Evolutionary conservation across 2,113 vertebrate genomes (phyloP), one percentile per base, ranked within the genome.

Genomic region (Forbesichthys agassizii): DNA sequence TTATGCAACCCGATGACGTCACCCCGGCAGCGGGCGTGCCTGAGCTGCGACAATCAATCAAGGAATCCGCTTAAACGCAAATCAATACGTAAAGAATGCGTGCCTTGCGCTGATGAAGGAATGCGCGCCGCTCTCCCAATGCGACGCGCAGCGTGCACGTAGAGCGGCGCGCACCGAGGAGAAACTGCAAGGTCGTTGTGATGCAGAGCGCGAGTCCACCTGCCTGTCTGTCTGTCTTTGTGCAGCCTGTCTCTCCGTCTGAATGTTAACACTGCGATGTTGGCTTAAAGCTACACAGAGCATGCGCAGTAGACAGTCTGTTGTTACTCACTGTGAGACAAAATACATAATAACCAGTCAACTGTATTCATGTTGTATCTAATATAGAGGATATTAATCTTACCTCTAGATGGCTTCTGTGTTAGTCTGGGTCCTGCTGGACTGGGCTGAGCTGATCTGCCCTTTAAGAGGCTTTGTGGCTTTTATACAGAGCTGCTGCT

Each of bases 401-500:
- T 42, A 42, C 36, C 36, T 42, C 36, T 42, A 42, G 36, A 42
- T 8, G 36, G 36, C 36, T 52, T 12, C 49, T 12, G 10, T 8
- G 49, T 14, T 52, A 52, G 9, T n/a, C 52, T 53, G 13, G 11
- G 3, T 53, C 52, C 52, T n/a, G 11, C 6, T 6, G 52, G 5
- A 53, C 13, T 14, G 12, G 52, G 11, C 52, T 53, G 13, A 27
- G 58, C 20, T 47, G 71, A 5, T 0, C 67, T 56, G 75, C 33
- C 13, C 33, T 88, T 85, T 85, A 86, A 70, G 74, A 68, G 36
- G 73, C 68, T 36, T 51, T 11, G 54, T 11, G n/a, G 14, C 3
- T 84, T 85, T 85, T 89, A 89, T 89, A 86, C 3, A 65, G 77
- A 53, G 18, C 46, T 18, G 75, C 81, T 75, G 68, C 71, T 3